Evolutionary conservation across 2,888 invertebrate species (phyloP).

Genomic region (Hypercompe scribonia): DNA sequence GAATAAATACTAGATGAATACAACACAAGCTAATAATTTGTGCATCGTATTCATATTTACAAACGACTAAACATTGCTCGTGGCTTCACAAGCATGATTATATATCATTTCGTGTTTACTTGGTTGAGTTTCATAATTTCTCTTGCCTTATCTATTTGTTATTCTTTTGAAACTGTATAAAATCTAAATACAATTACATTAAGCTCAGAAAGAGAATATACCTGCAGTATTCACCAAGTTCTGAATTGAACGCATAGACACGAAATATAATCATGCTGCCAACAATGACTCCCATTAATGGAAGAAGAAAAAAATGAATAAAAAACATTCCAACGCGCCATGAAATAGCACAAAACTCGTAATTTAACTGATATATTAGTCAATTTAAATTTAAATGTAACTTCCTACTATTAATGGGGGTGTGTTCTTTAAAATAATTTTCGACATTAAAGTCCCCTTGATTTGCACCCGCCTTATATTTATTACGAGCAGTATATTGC

Average conservation of each 20-base stretch:
- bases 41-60: too few species aligned
- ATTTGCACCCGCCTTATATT: conserved; percentile 22
- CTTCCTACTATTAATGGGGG: conserved; percentile 49
- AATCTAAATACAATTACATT: not conserved
- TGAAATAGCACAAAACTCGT: conserved; percentile 7
- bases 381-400: conserved; percentile 63
- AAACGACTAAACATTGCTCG: too few species aligned
- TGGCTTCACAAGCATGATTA: too few species aligned
- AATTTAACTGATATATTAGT: conserved; percentile 57
- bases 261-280: not conserved
- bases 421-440: conserved; percentile 49
- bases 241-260: not conserved
- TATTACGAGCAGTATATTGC: conserved; percentile 21
- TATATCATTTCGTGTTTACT: too few species aligned
- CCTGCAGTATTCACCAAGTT: not conserved
- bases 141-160: not conserved
- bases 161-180: not conserved
- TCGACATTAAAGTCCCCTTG: conserved; percentile 30
- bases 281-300: not conserved
- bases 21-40: too few species aligned
- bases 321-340: conserved; percentile 9
- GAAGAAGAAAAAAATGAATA: not conserved
- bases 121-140: too few species aligned
- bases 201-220: too few species aligned
- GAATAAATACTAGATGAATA: not conserved